Evolutionary conservation across 2,113 vertebrate species (phyloP).

Genomic region (Ancistrus triradiatus): DNA sequence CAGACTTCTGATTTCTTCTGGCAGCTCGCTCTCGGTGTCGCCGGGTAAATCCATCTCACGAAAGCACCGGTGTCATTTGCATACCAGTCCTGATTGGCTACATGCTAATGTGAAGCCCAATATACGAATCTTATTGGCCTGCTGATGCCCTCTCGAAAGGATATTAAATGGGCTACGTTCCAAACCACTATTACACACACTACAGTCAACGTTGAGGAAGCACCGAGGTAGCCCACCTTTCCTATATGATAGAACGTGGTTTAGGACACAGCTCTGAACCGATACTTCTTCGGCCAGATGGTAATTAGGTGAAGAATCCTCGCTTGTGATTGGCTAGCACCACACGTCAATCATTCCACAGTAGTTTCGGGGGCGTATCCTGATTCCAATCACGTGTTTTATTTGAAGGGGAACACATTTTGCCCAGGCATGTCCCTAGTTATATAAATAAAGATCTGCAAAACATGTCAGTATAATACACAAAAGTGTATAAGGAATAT

Average conservation of each 20-base stretch:
- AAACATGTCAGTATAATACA: no score
- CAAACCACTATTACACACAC: no score
- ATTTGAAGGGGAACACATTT: conserved; percentile 27
- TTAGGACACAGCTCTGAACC: no score
- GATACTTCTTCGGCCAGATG: no score
- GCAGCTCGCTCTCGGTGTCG: background rate
- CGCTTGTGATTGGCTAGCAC: conserved; percentile 28
- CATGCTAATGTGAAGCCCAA: conserved; percentile 27
- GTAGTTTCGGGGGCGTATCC: conserved; percentile 37
- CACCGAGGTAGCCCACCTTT: no score
- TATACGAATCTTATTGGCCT: background rate
- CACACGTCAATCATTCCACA: no score
- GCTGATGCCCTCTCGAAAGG: no score
- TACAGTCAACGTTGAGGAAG: no score
- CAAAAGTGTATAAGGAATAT: no score
- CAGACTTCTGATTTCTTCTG: background rate
- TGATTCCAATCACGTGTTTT: conserved; percentile 16
- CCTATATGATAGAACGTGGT: no score
- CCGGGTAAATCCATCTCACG: conserved; percentile 1
- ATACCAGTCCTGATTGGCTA: conserved; percentile 48
- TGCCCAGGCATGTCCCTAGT: conserved; percentile 38
- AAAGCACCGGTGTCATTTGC: conserved; percentile 24
- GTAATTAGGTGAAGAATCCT: background rate
- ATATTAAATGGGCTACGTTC: no score
- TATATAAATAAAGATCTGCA: no score